A percentile compares a stretch with the other conserved stretches of the same genome.
Conservation (phyloP, 2,888 invertebrate genomes). For the Lamproptera curius region DNA sequence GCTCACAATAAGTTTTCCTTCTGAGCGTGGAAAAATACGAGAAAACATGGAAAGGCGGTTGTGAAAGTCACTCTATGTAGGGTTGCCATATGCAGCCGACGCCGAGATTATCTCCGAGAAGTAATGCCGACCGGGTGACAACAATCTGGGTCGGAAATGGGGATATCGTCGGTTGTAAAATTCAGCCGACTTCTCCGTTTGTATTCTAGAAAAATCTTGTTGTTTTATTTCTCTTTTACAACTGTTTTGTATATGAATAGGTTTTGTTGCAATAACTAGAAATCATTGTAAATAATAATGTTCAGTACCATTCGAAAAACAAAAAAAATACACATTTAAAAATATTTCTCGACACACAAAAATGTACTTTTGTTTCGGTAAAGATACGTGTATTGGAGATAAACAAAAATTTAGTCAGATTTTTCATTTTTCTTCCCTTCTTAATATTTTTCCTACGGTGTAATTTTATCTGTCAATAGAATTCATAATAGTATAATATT, state of each 20-base stretch:
- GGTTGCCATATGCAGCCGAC: slow-evolving; percentile 38
- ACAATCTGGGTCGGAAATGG: slow-evolving; percentile 10
- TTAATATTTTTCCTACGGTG: too few species aligned
- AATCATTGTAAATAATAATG: too few species aligned
- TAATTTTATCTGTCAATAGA: too few species aligned
- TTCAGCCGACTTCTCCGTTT: too few species aligned
- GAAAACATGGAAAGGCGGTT: slow-evolving; percentile 54
- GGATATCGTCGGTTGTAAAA: too few species aligned
- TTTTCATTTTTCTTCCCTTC: too few species aligned
- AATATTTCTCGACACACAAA: too few species aligned
- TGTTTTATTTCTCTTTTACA: too few species aligned
- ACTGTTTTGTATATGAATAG: background rate
- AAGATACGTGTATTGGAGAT: background rate
- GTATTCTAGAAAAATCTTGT: background rate
- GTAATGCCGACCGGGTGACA: background rate
- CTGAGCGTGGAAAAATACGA: slow-evolving; percentile 43
- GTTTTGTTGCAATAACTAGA: background rate
- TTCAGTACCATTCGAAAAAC: too few species aligned
- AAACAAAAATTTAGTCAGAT: background rate
- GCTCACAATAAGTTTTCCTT: slow-evolving; percentile 33
- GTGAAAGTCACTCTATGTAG: slow-evolving; percentile 38
- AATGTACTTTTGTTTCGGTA: too few species aligned
- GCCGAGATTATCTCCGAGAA: slow-evolving; percentile 14
- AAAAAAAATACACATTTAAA: too few species aligned
- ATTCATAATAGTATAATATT: too few species aligned